These are phyloP conservation scores for Brachypteracias leptosomus DNA, from an alignment of 2,113 vertebrate species.

Conservation along the genomic window DNA sequence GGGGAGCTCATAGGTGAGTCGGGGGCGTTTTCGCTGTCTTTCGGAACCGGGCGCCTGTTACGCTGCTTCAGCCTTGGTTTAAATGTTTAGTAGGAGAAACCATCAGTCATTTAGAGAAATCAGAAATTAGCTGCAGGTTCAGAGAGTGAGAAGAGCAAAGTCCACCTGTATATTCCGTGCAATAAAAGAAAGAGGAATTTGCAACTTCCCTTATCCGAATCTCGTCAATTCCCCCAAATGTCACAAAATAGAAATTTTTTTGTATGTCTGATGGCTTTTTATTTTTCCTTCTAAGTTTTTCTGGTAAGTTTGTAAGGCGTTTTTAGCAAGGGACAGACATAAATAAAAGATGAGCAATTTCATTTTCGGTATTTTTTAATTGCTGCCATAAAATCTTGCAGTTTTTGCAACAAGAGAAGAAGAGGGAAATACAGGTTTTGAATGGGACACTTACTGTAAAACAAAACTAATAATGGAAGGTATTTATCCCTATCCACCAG, in stretches of 20 bases:
- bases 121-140: background rate
- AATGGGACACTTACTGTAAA: background rate
- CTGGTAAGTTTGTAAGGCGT: background rate
- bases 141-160: background rate
- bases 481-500: background rate
- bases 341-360: background rate
- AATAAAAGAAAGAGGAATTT: background rate
- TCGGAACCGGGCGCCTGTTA: too few relatives aligned
- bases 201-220: background rate
- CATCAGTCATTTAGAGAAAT: background rate
- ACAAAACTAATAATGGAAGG: background rate
- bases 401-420: background rate
- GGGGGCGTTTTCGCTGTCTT: background rate
- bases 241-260: accelerated
- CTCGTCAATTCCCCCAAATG: background rate
- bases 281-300: background rate
- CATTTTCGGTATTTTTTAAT: background rate
- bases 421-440: background rate
- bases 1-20: slow-evolving; percentile 92
- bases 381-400: background rate
- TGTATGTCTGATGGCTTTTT: background rate
- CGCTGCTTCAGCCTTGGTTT: background rate
- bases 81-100: background rate
- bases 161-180: background rate
- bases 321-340: background rate